phyloP scores from a whole-genome alignment of 2,888 invertebrate genomes.

The Neoascia interrupta region DNA sequence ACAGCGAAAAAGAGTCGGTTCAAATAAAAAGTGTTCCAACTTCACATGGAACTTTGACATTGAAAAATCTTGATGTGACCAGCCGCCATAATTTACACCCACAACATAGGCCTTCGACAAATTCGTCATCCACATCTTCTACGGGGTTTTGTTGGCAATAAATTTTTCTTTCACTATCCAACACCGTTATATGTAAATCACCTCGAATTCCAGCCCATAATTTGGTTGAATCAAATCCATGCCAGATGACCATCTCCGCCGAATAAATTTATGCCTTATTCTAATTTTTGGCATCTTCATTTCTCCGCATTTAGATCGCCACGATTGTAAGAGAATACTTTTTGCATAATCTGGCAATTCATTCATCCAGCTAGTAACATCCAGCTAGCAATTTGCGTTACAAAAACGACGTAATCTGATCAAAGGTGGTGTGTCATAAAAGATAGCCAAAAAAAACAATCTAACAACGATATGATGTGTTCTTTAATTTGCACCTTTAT shows the following conservation, averaged over 20 bases:
- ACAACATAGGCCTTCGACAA: too few species aligned
- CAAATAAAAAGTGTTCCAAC: too few species aligned
- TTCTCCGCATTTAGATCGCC: neutral
- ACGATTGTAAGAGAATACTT: neutral
- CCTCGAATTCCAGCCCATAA: neutral
- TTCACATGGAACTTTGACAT: too few species aligned
- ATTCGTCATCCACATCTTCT: too few species aligned
- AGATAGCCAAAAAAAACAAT: neutral
- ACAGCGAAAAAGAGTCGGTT: too few species aligned
- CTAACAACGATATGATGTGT: neutral
- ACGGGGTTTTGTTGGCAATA: neutral
- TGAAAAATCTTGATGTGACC: too few species aligned
- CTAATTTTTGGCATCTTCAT: neutral
- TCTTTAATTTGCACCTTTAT: too few species aligned
- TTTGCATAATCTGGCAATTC: neutral
- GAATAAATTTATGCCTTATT: slow-evolving; percentile 19
- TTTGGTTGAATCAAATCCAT: slow-evolving; percentile 15
- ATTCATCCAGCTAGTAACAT: neutral
- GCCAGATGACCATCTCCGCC: neutral
- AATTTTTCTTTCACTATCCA: neutral
- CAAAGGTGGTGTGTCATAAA: slow-evolving; percentile 7
- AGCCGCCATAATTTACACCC: too few species aligned
- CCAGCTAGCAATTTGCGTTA: slow-evolving; percentile 1
- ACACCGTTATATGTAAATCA: slow-evolving; percentile 29
- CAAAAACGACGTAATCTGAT: slow-evolving; percentile 8